Evolutionary conservation across 2,797 vertebrate genomes (phyloP).

Genomic region (Galaxias olidus): DNA sequence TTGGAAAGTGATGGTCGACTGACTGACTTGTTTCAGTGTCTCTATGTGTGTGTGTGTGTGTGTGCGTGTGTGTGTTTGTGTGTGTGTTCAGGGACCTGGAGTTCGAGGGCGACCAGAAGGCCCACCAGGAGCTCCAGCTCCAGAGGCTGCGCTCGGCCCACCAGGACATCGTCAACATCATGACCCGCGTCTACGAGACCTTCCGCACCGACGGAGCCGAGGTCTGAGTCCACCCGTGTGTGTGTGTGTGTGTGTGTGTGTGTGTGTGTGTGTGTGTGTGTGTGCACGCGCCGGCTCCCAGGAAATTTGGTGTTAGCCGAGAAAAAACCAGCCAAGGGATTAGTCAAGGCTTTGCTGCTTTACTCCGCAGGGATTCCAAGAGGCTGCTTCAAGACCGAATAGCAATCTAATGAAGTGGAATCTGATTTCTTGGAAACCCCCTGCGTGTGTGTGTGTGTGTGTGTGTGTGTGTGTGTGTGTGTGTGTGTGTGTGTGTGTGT

Average conservation of each 20-base stretch:
- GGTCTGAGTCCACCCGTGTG: slow-evolving; percentile 66
- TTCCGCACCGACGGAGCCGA: slow-evolving; percentile 80
- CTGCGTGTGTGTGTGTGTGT: neutral
- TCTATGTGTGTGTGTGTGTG: neutral
- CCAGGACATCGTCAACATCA: slow-evolving; percentile 69
- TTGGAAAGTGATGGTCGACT: too few relatives aligned
- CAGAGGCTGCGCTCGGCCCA: slow-evolving; percentile 69
- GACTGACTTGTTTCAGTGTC: neutral
- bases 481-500: neutral
- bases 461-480: slow-evolving; percentile 9
- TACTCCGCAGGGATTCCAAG: too few relatives aligned
- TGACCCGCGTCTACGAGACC: slow-evolving; percentile 75
- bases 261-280: slow-evolving; percentile 10
- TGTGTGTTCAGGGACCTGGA: slow-evolving; percentile 75
- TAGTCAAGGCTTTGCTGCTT: too few relatives aligned
- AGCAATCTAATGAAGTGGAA: too few relatives aligned
- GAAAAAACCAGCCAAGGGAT: too few relatives aligned
- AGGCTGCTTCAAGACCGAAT: too few relatives aligned
- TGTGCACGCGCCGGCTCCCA: neutral
- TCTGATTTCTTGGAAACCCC: neutral
- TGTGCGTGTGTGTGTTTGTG: neutral
- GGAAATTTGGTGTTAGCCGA: neutral
- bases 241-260: neutral
- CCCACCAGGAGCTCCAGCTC: slow-evolving; percentile 69
- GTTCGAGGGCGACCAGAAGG: slow-evolving; percentile 78